Evolutionary conservation across 2,888 invertebrate species (phyloP), one percentile per base, ranked within the genome.

Genomic region (Balanococcus diminutus): DNA sequence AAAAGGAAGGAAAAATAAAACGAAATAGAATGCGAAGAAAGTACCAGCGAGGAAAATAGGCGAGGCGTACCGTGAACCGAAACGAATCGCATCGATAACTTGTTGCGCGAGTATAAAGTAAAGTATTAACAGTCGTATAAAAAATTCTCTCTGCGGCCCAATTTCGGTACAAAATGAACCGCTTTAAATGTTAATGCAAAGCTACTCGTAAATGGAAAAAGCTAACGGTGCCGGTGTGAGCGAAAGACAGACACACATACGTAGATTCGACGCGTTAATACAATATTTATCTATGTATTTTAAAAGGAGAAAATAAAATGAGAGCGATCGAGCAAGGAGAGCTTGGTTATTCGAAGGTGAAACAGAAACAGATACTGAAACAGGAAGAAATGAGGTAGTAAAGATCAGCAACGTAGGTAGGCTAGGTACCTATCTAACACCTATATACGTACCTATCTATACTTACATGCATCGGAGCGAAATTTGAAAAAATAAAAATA

Each of bases 101-200:
- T 67, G 61, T 67, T 67, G 61, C 61, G 9, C 61, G 28, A 51
- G 51, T 51, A 51, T 19, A 51, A 14, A 51, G 51, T 51, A 51
- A 51, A 51, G 51, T 51, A 51, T 51, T 67, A 25, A 67, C 61
- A 67, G 61, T 28, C 51, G 51, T 51, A 51, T 51, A 28, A 67
- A 67, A 67, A 67, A 67, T 67, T 67, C 61, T 67, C 61, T 67
- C 61, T 67, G 61, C 61, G 61, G 61, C 61, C 61, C 61, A 67
- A 67, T 67, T 67, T 67, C 28, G 61, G 25, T 25, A 28, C 61
- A 67, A 67, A 67, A 67, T 67, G 61, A 67, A 67, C 61, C 28
- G 61, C 61, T 67, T 67, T 67, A 67, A 67, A 67, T 67, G 61
- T 67, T 67, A 67, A 67, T 67, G 61, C 61, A 9, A 28, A 67